Percentiles rank a stretch among this genome's conserved stretches.
phyloP scores from a whole-genome alignment of 1,140 invertebrate species.

The Procambarus virginalis region DNA sequence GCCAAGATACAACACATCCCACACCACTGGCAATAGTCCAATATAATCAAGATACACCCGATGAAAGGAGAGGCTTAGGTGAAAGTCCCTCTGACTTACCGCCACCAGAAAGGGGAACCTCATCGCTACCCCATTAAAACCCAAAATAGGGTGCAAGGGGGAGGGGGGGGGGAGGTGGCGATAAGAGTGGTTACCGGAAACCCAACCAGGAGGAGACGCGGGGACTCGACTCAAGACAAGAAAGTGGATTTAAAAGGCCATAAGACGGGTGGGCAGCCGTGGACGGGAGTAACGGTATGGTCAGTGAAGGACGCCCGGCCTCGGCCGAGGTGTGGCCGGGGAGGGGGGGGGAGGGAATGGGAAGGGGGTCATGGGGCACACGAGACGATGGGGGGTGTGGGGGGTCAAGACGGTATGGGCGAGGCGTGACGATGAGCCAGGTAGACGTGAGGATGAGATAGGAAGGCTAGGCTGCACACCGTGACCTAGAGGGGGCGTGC shows the following conservation, averaged over 20 bases:
- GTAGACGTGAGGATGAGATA: not conserved
- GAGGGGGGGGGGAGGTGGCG: too few relatives aligned
- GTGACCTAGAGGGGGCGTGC: not conserved
- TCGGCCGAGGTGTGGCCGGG: not conserved
- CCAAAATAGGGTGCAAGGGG: too few relatives aligned
- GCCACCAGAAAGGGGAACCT: too few relatives aligned
- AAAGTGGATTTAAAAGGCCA: slow-evolving; percentile 11
- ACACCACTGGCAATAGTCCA: too few relatives aligned
- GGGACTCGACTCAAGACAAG: not conserved
- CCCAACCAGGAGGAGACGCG: not conserved
- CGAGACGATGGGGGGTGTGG: not conserved
- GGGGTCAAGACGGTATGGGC: not conserved
- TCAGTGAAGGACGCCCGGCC: not conserved
- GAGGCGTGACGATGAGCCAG: slow-evolving; percentile 1
- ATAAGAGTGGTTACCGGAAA: not conserved
- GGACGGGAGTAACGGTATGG: not conserved
- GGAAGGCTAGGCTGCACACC: not conserved
- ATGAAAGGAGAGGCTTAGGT: too few relatives aligned
- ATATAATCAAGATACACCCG: too few relatives aligned
- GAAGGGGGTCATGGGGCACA: not conserved
- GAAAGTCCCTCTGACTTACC: too few relatives aligned
- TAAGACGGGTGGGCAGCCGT: not conserved
- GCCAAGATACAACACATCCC: too few relatives aligned
- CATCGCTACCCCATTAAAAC: too few relatives aligned
- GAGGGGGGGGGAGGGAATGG: not conserved